Conservation (phyloP, 2,797 vertebrate genomes). For the Linurgus olivaceus region DNA sequence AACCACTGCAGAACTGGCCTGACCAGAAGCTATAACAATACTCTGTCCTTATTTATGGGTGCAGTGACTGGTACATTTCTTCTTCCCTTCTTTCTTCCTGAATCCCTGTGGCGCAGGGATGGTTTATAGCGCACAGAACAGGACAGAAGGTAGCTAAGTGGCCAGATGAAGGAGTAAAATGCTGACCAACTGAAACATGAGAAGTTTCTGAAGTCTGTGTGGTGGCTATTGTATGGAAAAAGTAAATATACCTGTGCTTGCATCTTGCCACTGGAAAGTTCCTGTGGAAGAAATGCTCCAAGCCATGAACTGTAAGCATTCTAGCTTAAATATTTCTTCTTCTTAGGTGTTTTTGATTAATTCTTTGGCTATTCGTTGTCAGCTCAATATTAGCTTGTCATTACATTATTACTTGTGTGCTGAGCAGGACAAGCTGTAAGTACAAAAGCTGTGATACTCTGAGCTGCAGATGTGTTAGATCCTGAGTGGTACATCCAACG, state of each 20-base stretch:
- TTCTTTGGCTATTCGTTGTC: not conserved
- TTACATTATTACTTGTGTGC: not conserved
- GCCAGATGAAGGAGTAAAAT: not conserved
- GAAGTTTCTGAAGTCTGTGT: not conserved
- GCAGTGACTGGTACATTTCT: not conserved
- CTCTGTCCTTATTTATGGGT: not conserved
- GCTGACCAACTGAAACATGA: not conserved
- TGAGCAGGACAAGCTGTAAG: not conserved
- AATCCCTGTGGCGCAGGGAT: not conserved
- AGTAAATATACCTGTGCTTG: not conserved
- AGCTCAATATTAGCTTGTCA: not conserved
- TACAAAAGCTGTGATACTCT: not conserved
- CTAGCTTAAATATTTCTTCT: not conserved
- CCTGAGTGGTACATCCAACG: not conserved
- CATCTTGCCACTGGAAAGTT: not conserved
- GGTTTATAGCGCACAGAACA: accelerated
- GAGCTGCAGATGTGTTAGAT: not conserved
- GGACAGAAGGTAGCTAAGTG: not conserved
- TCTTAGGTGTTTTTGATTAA: not conserved
- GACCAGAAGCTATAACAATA: not conserved
- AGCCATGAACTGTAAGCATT: not conserved
- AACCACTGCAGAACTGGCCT: not conserved
- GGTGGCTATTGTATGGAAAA: not conserved
- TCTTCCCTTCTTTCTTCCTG: not conserved
- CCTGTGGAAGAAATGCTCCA: not conserved